Conservation (phyloP, 2,113 vertebrate species). For the Platichthys stellatus region DNA sequence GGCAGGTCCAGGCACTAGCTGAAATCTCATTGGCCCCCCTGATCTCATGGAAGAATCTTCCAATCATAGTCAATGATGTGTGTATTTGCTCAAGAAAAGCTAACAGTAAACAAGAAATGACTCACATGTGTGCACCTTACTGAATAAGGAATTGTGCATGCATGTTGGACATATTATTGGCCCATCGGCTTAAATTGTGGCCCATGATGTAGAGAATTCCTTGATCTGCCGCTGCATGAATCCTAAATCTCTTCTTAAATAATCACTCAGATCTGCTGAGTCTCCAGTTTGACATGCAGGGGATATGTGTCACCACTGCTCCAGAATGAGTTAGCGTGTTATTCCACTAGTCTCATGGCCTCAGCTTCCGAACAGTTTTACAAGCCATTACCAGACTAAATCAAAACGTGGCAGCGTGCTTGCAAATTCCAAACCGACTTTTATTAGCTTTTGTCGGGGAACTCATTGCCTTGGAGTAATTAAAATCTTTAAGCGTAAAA, state of each 20-base stretch:
- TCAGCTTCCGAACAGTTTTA: conserved; percentile 31
- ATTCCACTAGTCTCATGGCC: conserved; percentile 24
- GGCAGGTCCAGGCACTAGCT: too few relatives aligned
- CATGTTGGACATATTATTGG: too few relatives aligned
- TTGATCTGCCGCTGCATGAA: too few relatives aligned
- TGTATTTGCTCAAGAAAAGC: too few relatives aligned
- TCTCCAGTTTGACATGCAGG: conserved; percentile 17
- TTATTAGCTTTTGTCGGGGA: conserved; percentile 41
- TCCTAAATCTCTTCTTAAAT: neutral
- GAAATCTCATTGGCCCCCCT: too few relatives aligned
- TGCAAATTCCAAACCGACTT: conserved; percentile 31
- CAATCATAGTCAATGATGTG: too few relatives aligned
- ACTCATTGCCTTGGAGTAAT: conserved; percentile 40
- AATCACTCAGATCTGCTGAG: conserved; percentile 6
- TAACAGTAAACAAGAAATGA: too few relatives aligned
- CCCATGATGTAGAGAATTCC: too few relatives aligned
- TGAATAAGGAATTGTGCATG: too few relatives aligned
- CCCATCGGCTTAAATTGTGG: too few relatives aligned
- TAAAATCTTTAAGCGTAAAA: conserved; percentile 33
- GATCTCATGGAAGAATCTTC: too few relatives aligned
- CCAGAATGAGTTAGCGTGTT: conserved; percentile 13
- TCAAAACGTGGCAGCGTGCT: conserved; percentile 32
- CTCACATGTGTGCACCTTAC: too few relatives aligned
- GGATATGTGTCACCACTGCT: conserved; percentile 29
- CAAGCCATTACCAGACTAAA: conserved; percentile 25